Evolutionary conservation across 2,888 invertebrate genomes (phyloP).

Genomic region (Andrena camellia): DNA sequence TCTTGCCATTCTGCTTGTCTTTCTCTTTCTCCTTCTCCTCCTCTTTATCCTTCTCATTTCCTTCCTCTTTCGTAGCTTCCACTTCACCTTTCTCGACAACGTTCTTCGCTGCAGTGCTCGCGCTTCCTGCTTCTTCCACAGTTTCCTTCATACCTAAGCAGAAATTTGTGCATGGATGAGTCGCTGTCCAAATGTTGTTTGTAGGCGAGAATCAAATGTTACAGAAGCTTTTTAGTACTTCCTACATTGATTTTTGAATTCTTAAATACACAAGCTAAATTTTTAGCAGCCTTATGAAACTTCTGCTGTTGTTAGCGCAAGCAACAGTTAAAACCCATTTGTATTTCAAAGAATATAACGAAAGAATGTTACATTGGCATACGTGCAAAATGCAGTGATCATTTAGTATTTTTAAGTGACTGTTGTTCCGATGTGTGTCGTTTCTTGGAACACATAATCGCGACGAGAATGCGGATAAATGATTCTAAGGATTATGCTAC

Average conservation of each 20-base stretch:
- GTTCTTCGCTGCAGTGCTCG: conserved; percentile 77
- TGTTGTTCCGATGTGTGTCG: not conserved
- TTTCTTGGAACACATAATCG: not conserved
- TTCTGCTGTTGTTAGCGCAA: too few relatives aligned
- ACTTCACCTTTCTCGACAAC: conserved; percentile 85
- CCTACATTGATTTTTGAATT: too few relatives aligned
- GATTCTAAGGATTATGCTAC: conserved; percentile 17
- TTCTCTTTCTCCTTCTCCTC: conserved; percentile 77
- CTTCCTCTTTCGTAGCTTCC: conserved; percentile 84
- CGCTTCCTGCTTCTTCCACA: conserved; percentile 73
- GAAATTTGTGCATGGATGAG: not conserved
- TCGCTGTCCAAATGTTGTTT: not conserved
- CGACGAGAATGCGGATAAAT: conserved; percentile 24
- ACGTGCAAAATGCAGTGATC: too few relatives aligned
- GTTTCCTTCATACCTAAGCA: conserved; percentile 75
- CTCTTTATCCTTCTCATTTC: conserved; percentile 79
- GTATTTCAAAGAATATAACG: too few relatives aligned
- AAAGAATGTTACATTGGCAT: too few relatives aligned
- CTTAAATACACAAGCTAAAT: too few relatives aligned
- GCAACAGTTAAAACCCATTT: too few relatives aligned
- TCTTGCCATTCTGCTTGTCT: conserved; percentile 71
- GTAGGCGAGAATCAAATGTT: too few relatives aligned
- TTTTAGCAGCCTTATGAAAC: too few relatives aligned
- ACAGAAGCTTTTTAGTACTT: too few relatives aligned
- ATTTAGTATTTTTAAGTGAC: too few relatives aligned